Conservation (phyloP, 2,888 invertebrate species). For the Thera obeliscata region DNA sequence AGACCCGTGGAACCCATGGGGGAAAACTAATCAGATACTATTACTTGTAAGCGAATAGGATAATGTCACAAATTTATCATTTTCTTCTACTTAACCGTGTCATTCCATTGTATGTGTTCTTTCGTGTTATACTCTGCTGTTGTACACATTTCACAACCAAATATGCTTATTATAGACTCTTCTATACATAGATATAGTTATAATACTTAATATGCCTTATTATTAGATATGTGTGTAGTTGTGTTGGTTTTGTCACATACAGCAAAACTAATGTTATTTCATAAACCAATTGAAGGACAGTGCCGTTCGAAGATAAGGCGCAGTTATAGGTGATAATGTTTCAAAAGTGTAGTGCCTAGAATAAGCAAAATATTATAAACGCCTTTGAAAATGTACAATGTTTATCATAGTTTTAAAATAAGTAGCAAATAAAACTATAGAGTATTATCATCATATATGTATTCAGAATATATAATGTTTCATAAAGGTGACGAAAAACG, state of each 20-base stretch:
- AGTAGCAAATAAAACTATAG: background rate
- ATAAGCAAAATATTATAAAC: slow-evolving; percentile 25
- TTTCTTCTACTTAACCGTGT: slow-evolving; percentile 53
- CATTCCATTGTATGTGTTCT: slow-evolving; percentile 72
- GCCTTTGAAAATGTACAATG: slow-evolving; percentile 26
- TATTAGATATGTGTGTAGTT: background rate
- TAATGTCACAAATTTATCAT: slow-evolving; percentile 55
- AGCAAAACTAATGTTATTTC: background rate
- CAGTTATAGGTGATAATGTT: background rate
- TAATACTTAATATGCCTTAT: background rate
- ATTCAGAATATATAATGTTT: background rate
- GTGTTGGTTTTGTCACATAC: background rate
- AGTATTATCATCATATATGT: background rate
- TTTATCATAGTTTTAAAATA: slow-evolving; percentile 23
- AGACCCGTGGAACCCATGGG: too few species aligned
- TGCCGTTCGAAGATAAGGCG: too few species aligned
- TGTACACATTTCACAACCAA: background rate
- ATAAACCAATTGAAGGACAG: background rate
- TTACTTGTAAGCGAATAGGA: slow-evolving; percentile 15
- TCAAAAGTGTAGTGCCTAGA: slow-evolving; percentile 3
- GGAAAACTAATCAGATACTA: background rate
- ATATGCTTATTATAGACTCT: background rate
- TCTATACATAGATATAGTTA: too few species aligned
- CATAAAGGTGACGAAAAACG: slow-evolving; percentile 2
- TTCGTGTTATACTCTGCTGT: slow-evolving; percentile 16